Percentiles rank a stretch among this genome's conserved stretches.
Evolutionary conservation across 2,113 vertebrate species (phyloP).

Genomic region (Alexandromys fortis): DNA sequence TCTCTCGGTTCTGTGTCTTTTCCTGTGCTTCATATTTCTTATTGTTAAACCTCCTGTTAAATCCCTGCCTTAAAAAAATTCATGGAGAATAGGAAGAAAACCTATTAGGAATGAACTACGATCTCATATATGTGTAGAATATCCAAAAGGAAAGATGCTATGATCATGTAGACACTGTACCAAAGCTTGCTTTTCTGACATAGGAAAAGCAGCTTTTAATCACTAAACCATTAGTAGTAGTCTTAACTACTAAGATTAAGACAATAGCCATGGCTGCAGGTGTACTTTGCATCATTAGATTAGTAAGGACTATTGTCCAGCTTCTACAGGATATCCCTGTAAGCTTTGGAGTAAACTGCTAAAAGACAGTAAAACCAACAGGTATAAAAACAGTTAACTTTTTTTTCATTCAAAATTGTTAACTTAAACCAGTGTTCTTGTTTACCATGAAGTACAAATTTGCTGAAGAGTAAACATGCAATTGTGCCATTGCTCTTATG

Average conservation of each 20-base stretch:
- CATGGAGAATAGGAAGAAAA: not conserved
- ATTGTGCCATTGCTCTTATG: slow-evolving; percentile 67
- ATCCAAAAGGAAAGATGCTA: slow-evolving; percentile 3
- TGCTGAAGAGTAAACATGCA: slow-evolving; percentile 79
- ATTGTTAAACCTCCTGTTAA: slow-evolving; percentile 46
- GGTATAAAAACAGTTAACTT: slow-evolving; percentile 79
- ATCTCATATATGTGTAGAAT: not conserved
- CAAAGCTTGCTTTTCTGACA: slow-evolving; percentile 37
- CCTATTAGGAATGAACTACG: not conserved
- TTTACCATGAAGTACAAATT: slow-evolving; percentile 78
- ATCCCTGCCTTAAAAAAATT: slow-evolving; percentile 56
- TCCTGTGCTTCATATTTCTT: slow-evolving; percentile 69
- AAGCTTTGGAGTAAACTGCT: slow-evolving; percentile 79
- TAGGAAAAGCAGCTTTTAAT: slow-evolving; percentile 45
- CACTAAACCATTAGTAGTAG: slow-evolving; percentile 52
- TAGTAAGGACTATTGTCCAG: slow-evolving; percentile 19
- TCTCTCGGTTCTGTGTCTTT: slow-evolving; percentile 66
- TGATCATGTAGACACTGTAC: not conserved
- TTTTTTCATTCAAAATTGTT: slow-evolving; percentile 81
- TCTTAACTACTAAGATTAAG: slow-evolving; percentile 53
- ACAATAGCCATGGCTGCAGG: slow-evolving; percentile 31
- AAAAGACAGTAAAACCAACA: slow-evolving; percentile 76
- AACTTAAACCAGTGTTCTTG: slow-evolving; percentile 81
- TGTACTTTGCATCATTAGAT: slow-evolving; percentile 49
- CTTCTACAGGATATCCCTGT: slow-evolving; percentile 53